Conservation (phyloP, 2,113 vertebrate genomes). For the Gasterosteus nipponicus region DNA sequence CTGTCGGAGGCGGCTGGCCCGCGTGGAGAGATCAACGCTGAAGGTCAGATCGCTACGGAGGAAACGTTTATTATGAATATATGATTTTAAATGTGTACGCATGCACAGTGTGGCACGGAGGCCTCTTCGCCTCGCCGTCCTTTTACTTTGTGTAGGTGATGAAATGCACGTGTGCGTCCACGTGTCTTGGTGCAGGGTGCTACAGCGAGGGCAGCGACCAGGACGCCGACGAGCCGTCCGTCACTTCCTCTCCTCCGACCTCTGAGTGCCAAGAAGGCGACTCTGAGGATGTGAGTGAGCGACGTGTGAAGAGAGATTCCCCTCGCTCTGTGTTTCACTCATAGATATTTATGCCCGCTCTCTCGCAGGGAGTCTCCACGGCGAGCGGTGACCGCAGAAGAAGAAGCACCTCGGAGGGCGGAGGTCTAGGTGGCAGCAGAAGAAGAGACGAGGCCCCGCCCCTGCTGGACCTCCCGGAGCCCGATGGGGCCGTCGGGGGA, state of each 20-base stretch:
- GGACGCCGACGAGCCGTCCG: background rate
- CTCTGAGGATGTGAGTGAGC: conserved; percentile 3
- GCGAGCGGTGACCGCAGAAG: rapidly evolving
- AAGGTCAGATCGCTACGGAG: conserved; percentile 22
- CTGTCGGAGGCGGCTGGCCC: conserved; percentile 22
- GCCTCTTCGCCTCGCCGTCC: background rate
- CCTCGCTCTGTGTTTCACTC: background rate
- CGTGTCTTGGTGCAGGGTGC: conserved; percentile 12
- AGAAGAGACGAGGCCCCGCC: background rate
- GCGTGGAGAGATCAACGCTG: background rate
- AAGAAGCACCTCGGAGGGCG: background rate
- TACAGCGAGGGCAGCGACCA: conserved; percentile 51
- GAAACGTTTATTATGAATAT: too few relatives aligned
- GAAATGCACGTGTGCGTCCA: too few relatives aligned
- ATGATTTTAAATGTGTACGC: too few relatives aligned
- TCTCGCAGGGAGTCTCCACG: background rate
- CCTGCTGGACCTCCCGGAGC: background rate
- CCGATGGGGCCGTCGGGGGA: rapidly evolving
- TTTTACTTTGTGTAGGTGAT: background rate
- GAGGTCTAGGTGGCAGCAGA: background rate
- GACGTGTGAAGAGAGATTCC: background rate
- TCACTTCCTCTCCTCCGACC: background rate
- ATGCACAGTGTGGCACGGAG: too few relatives aligned
- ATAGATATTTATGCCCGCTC: too few relatives aligned
- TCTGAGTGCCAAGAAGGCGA: background rate